phyloP scores from a whole-genome alignment of 2,113 vertebrate species.

The Pygoscelis antarcticus region DNA sequence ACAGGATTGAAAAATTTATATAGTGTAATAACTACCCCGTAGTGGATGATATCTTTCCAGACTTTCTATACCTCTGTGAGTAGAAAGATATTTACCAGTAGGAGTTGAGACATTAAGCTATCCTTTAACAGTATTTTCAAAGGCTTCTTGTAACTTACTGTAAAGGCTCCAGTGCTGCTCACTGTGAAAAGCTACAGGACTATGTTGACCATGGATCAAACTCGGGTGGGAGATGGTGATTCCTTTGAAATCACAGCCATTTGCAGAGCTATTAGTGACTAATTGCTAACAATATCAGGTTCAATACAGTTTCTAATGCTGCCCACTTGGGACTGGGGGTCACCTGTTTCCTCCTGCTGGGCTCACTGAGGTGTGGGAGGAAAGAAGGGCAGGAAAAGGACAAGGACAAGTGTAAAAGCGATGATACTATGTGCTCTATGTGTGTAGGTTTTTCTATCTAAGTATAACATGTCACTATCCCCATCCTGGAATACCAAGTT shows the following conservation, averaged over 20 bases:
- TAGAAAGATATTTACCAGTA: background rate
- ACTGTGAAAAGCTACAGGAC: background rate
- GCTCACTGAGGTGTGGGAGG: background rate
- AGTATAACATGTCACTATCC: background rate
- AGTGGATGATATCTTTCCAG: background rate
- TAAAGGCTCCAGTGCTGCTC: background rate
- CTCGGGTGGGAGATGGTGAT: background rate
- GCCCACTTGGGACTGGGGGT: background rate
- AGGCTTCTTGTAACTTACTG: background rate
- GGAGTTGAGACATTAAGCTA: background rate
- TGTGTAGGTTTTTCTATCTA: background rate
- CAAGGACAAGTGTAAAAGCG: background rate
- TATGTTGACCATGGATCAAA: background rate
- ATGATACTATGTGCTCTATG: background rate
- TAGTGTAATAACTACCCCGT: background rate
- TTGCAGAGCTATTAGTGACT: background rate
- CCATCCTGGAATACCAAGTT: background rate
- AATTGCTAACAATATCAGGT: background rate
- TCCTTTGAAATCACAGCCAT: background rate
- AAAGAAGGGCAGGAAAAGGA: background rate
- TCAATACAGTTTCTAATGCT: background rate
- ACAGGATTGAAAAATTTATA: background rate
- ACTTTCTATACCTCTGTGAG: background rate
- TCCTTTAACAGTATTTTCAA: background rate
- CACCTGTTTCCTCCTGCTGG: background rate